Evolutionary conservation across 1,140 invertebrate species (phyloP), one percentile per base, ranked within the genome.

Genomic region (Antheraea mylitta): DNA sequence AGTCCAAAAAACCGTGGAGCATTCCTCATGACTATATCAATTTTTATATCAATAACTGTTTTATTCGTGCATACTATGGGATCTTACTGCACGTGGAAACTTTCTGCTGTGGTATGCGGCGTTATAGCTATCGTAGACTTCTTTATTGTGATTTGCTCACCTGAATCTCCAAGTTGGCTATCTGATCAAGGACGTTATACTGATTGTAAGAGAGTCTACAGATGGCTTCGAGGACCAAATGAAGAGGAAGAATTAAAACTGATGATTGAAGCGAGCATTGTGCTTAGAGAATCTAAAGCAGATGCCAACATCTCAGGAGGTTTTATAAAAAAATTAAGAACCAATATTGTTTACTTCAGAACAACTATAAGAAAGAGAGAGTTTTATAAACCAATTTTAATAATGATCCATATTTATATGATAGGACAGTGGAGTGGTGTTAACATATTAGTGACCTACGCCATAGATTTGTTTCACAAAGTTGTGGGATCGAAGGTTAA

Each of bases 141-240:
- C 7, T 8, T 81, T 7, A 78, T 81, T 10, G 72, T 78, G 3
- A 36, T 77, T 11, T 75, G 65, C 19, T 80, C 79, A 0, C 81
- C 81, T 7, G 81, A 83, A 69, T 81, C 81, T 11, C 81, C 81
- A 7, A 74, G 73, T 48, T 83, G 76, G 76, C 64, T 81, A 58
- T 73, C 75, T 13, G 67, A 72, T 64, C 75, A 81, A 68, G 76
- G 75, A 16, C 67, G 72, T 65, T 80, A 77, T 53, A 74, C 74
- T 13, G 76, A 81, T 22, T 73, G 79, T 67, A 76, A 63, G 30
- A 69, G 61, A 66, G 62, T 74, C 2, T 83, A 77, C 58, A 67
- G 73, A 42, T 83, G 79, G 77, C 48, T 81, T 11, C 68, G 81
- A 72, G 81, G 81, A n/a, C 45, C 45, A 16, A 72, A 81, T 36